Evolutionary conservation across 2,797 vertebrate species (phyloP).

Genomic region (Darevskia mixta): DNA sequence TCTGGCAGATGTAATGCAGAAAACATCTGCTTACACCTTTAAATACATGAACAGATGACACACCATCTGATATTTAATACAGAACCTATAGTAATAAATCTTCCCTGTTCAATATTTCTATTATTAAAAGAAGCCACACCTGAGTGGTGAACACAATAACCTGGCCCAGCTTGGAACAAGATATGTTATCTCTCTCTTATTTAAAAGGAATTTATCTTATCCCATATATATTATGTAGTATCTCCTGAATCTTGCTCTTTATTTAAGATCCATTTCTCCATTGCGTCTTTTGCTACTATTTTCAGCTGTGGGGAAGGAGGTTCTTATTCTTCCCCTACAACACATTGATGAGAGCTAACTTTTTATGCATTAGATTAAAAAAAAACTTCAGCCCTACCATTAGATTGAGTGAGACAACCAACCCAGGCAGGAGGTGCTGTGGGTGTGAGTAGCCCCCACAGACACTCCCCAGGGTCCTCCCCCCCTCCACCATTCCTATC

Average conservation of each 20-base stretch:
- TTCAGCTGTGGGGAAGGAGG: not conserved
- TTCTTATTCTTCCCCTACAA: too few relatives aligned
- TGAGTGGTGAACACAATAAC: too few relatives aligned
- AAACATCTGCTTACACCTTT: not conserved
- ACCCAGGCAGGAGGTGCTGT: too few relatives aligned
- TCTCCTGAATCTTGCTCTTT: not conserved
- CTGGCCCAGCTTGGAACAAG: not conserved
- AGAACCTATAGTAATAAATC: not conserved
- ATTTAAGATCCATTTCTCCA: not conserved
- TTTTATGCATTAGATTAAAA: too few relatives aligned
- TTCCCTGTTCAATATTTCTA: not conserved
- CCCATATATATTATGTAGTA: not conserved
- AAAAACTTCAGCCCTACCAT: too few relatives aligned
- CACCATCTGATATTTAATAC: constrained; percentile 15
- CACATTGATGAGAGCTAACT: too few relatives aligned
- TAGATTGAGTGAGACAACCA: too few relatives aligned
- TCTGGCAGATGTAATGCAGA: not conserved
- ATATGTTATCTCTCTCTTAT: not conserved
- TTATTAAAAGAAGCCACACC: not conserved
- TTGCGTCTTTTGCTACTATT: not conserved
- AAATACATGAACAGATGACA: not conserved
- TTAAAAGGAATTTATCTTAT: not conserved
- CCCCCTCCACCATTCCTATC: too few relatives aligned
- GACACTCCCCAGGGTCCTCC: too few relatives aligned
- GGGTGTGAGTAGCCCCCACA: too few relatives aligned